Evolutionary conservation across 2,797 vertebrate species (phyloP).

Genomic region (Chloroceryle amazona): DNA sequence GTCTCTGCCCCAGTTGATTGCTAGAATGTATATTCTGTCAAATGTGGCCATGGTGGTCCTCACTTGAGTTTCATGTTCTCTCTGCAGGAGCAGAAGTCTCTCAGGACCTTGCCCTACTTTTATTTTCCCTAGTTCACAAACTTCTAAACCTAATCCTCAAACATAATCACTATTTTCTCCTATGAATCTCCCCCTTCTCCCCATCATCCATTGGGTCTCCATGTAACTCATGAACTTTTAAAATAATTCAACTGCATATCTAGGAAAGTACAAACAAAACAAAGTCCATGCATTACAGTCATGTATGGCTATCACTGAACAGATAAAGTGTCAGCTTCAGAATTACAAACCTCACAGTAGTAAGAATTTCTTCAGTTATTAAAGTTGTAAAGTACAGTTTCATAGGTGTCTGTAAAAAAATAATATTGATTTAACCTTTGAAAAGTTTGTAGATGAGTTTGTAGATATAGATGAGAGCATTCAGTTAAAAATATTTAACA

Average conservation of each 20-base stretch:
- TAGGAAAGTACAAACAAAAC: not conserved
- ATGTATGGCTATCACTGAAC: not conserved
- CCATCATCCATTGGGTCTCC: not conserved
- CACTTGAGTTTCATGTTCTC: not conserved
- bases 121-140: not conserved
- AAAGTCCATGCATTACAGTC: not conserved
- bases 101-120: not conserved
- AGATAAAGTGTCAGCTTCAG: not conserved
- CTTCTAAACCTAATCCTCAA: not conserved
- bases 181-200: not conserved
- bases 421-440: not conserved
- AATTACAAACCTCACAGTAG: not conserved
- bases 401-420: no score
- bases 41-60: not conserved
- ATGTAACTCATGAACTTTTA: not conserved
- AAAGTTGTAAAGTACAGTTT: no score
- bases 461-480: not conserved
- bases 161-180: accelerated
- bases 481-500: not conserved
- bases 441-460: not conserved
- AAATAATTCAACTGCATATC: not conserved
- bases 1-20: not conserved
- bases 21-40: not conserved
- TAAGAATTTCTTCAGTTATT: not conserved
- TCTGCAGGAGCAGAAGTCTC: not conserved